Base-by-base conservation (phyloP, 2,797 vertebrate genomes). In the Chelon labrosus region DNA sequence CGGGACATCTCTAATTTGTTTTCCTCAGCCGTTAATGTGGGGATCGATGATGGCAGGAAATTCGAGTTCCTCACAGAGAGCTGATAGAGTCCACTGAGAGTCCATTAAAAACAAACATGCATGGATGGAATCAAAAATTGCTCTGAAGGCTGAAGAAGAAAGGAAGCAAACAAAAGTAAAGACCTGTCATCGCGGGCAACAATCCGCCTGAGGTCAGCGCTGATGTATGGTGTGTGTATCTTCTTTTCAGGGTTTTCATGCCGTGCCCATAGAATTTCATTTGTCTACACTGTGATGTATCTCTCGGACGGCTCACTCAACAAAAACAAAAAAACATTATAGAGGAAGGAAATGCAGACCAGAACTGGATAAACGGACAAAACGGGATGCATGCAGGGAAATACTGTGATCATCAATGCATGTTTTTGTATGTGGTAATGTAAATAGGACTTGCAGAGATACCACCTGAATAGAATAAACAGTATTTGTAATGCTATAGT, bases 111-210 rank as follows among this genome's bases (percentile, higher is more conserved):
- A 77, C 35, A 62, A 64, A 22, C 62, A 53, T 65, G 65, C 39
- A 56, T 27, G 25, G 59, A 72, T 37, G 20, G 76, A 51, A 25
- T 64, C 35, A 31, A 58, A 55, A 11, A 60, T 57, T 5, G 41
- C 39, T 75, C 73, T 37, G 39, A 37, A 49, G 64, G 73, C 22
- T 19, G 35, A 75, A 57, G 55, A 76, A 73, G 37, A 66, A 52
- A 70, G 73, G 70, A 12, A 71, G 52, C 60, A 66, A 77, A 79
- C 39, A 73, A 17, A 79, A 80, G 57, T 49, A 75, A 80, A 71
- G 66, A 74, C 35, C 0, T 74, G 69, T 56, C 79, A 69, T 56
- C 60, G 37, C 69, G 42, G 52, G 66, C 66, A 69, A 63, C 59
- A 72, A 60, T 39, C 64, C 42, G 63, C 81, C 64, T 13, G 44